Conservation (phyloP, 2,888 invertebrate genomes). For the Drosophila pegasa region DNA sequence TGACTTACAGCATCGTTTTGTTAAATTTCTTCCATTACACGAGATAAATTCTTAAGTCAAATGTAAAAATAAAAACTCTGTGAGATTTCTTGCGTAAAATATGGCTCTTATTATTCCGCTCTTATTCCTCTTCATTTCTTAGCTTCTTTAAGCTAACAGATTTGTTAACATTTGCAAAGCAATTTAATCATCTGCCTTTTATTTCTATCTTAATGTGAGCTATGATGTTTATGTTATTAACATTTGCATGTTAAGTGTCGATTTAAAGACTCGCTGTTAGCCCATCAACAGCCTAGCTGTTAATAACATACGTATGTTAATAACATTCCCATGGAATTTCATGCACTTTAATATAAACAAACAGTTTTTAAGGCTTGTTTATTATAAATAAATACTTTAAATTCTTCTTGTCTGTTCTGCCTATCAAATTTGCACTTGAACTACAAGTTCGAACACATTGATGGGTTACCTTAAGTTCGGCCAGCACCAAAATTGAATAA, state of each 20-base stretch:
- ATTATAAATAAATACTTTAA: not conserved
- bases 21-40: constrained; percentile 16
- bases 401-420: not conserved
- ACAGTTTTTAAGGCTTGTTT: not conserved
- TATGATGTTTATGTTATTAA: not conserved
- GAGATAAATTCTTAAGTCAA: constrained; percentile 8
- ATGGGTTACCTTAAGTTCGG: constrained; percentile 8
- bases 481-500: constrained; percentile 38
- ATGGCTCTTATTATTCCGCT: not conserved
- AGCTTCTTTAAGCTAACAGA: not conserved
- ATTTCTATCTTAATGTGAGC: not conserved
- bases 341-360: not conserved
- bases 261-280: not conserved
- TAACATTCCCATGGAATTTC: not conserved
- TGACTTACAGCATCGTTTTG: constrained; percentile 22
- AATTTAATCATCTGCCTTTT: not conserved
- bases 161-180: not conserved
- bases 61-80: not conserved
- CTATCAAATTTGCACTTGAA: not conserved
- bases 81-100: not conserved
- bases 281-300: not conserved
- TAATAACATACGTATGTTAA: constrained; percentile 3
- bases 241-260: not conserved
- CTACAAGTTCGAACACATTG: not conserved
- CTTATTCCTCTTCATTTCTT: not conserved